Evolutionary conservation across 1,140 invertebrate genomes (phyloP).

Genomic region (Gyrodactylus bullatarudis): DNA sequence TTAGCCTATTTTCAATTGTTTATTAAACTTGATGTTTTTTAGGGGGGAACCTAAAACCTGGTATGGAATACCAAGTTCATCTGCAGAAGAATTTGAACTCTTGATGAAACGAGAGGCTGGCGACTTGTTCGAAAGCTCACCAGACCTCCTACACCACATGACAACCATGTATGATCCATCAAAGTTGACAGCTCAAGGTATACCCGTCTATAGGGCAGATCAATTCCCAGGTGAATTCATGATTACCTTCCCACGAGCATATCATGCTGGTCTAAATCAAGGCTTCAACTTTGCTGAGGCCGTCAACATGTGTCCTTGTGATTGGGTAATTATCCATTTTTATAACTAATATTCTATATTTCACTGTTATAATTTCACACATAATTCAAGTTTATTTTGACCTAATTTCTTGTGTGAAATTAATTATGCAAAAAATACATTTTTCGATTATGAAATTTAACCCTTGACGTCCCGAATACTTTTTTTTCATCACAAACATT

Average conservation of each 20-base stretch:
- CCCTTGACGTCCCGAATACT: background rate
- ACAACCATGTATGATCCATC: conserved; percentile 98
- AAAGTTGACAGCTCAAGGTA: conserved; percentile 47
- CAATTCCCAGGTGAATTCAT: conserved; percentile 95
- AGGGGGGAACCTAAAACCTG: conserved; percentile 42
- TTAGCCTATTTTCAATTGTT: too few relatives aligned
- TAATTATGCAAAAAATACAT: background rate
- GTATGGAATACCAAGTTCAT: conserved; percentile 71
- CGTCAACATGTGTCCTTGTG: conserved; percentile 89
- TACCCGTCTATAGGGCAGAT: conserved; percentile 35
- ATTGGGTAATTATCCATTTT: conserved; percentile 41
- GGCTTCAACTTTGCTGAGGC: conserved; percentile 98
- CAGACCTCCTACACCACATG: conserved; percentile 70
- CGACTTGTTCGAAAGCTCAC: conserved; percentile 50
- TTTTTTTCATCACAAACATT: background rate
- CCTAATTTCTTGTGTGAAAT: background rate
- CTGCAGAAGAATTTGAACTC: conserved; percentile 66
- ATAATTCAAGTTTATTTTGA: background rate
- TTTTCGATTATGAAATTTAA: background rate
- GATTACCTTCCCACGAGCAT: conserved; percentile 89
- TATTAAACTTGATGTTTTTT: too few relatives aligned
- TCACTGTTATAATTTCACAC: background rate
- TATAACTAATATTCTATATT: background rate
- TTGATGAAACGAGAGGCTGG: conserved; percentile 62
- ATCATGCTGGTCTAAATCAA: conserved; percentile 97